A percentile compares a stretch with the other conserved stretches of the same genome.
Conservation (phyloP, 2,888 invertebrate genomes). For the Eupsilia transversa region DNA sequence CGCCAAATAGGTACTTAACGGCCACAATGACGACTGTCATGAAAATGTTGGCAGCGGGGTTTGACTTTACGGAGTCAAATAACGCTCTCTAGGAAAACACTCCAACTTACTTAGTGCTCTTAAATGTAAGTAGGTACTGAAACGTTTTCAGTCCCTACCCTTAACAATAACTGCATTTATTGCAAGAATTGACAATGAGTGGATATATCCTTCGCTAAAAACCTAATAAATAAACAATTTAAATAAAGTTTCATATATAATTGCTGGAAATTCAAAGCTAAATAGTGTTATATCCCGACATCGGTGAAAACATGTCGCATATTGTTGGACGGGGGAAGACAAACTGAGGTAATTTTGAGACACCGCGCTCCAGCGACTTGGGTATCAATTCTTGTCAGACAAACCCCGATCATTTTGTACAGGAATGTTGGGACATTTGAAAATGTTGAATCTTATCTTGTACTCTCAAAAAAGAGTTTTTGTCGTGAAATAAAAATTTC, state of each 20-base stretch:
- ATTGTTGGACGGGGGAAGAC: constrained; percentile 14
- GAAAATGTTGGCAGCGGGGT: no score
- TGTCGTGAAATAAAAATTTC: no score
- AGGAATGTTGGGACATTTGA: not conserved
- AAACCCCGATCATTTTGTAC: not conserved
- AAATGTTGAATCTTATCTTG: not conserved
- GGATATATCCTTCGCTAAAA: not conserved
- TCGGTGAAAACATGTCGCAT: constrained; percentile 19
- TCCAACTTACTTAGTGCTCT: not conserved
- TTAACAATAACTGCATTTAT: no score
- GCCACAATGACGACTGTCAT: no score
- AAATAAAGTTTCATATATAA: not conserved
- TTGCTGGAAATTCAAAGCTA: not conserved
- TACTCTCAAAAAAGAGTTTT: no score
- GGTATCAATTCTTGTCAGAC: constrained; percentile 9
- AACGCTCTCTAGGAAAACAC: no score
- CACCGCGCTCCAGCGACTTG: not conserved
- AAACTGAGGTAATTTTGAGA: constrained; percentile 27
- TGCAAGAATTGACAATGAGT: not conserved
- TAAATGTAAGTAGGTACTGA: not conserved
- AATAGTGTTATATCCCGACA: not conserved
- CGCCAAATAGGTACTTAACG: no score
- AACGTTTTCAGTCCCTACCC: no score
- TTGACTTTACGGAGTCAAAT: no score
- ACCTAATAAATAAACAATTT: not conserved